Conservation (phyloP, 2,113 vertebrate species). For the Melospiza melodia region DNA sequence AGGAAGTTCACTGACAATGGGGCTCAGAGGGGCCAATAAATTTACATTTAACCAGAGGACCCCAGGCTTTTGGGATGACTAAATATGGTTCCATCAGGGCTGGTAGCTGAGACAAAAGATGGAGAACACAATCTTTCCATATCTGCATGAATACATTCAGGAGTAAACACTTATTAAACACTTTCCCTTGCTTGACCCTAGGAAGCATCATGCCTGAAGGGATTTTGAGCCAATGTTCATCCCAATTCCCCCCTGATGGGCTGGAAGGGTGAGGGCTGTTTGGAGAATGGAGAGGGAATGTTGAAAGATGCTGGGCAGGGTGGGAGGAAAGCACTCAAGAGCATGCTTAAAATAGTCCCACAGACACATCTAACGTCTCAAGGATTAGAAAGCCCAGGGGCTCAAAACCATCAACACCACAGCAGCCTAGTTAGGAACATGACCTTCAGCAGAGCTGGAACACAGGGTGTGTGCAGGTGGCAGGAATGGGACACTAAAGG, state of each 20-base stretch:
- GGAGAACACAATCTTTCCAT: neutral
- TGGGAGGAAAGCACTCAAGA: neutral
- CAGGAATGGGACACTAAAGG: neutral
- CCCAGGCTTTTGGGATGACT: neutral
- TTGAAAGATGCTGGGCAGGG: neutral
- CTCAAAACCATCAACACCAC: neutral
- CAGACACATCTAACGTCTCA: neutral
- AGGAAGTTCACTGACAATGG: neutral
- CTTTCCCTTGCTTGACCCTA: neutral
- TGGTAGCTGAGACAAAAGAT: neutral
- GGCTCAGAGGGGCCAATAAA: neutral
- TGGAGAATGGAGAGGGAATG: neutral
- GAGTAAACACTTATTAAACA: neutral
- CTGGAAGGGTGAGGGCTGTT: neutral
- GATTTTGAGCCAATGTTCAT: neutral
- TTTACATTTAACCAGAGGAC: neutral
- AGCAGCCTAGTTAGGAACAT: neutral
- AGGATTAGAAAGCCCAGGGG: neutral
- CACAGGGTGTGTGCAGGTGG: rapidly evolving
- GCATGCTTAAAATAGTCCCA: neutral
- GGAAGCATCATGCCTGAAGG: neutral
- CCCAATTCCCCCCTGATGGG: neutral
- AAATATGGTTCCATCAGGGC: neutral
- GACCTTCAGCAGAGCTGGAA: neutral
- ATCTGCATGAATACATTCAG: neutral